Conservation (phyloP, 1,140 invertebrate species). For the Telenomus remus region DNA sequence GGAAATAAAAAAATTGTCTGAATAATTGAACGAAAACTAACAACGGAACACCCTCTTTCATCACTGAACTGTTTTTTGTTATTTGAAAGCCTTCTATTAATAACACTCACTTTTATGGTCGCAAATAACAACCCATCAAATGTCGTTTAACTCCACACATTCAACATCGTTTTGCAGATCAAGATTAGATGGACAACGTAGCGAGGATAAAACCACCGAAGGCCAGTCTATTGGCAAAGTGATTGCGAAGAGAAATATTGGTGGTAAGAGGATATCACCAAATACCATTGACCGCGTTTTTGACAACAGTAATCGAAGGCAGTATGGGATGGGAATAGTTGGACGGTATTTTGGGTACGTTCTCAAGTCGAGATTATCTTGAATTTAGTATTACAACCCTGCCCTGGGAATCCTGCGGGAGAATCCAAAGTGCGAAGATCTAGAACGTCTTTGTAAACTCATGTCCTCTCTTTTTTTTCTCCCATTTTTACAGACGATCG, state of each 20-base stretch:
- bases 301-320: slow-evolving; percentile 87
- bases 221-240: slow-evolving; percentile 67
- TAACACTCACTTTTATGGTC: neutral
- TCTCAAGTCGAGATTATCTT: neutral
- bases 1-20: too few species aligned
- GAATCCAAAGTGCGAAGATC: too few species aligned
- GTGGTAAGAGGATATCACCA: slow-evolving; percentile 80
- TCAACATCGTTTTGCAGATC: slow-evolving; percentile 43
- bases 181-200: slow-evolving; percentile 38
- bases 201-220: slow-evolving; percentile 48
- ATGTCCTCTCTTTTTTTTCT: too few species aligned
- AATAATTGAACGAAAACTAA: too few species aligned
- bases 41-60: too few species aligned
- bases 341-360: slow-evolving; percentile 85
- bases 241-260: slow-evolving; percentile 66
- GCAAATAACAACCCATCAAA: too few species aligned
- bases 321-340: slow-evolving; percentile 90
- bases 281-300: slow-evolving; percentile 82
- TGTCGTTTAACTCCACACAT: neutral
- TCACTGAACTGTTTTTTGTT: too few species aligned
- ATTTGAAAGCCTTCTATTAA: too few species aligned
- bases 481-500: slow-evolving; percentile 77
- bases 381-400: too few species aligned
- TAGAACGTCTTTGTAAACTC: too few species aligned
- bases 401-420: neutral